phyloP scores from a whole-genome alignment of 1,140 invertebrate species.

The Drosophila kikkawai region DNA sequence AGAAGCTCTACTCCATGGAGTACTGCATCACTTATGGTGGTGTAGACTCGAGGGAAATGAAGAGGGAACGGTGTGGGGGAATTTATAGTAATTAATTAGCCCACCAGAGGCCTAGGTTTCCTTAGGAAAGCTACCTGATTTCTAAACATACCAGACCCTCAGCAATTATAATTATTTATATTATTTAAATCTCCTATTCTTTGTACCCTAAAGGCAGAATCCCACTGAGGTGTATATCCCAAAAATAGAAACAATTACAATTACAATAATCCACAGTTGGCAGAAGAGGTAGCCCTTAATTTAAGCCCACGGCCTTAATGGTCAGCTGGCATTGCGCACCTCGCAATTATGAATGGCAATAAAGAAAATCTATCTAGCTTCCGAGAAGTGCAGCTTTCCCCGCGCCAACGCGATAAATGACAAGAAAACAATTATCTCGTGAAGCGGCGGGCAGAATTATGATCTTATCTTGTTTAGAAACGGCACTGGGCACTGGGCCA shows the following conservation, averaged over 20 bases:
- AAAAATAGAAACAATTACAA: constrained; percentile 48
- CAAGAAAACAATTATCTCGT: constrained; percentile 49
- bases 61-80: background rate
- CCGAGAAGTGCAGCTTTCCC: constrained; percentile 58
- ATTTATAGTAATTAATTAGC: background rate
- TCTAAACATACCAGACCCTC: background rate
- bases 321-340: constrained; percentile 26
- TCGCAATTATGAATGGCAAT: constrained; percentile 46
- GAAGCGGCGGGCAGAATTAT: constrained; percentile 36
- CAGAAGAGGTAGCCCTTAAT: constrained; percentile 34
- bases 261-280: constrained; percentile 35
- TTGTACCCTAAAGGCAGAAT: background rate
- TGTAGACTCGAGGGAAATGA: background rate
- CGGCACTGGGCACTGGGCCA: constrained; percentile 43
- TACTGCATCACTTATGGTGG: constrained; percentile 1
- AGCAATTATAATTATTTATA: no score
- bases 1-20: constrained; percentile 8
- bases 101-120: background rate
- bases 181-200: background rate
- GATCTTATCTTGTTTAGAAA: constrained; percentile 52
- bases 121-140: background rate
- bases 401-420: constrained; percentile 58
- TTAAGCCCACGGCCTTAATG: constrained; percentile 33
- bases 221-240: constrained; percentile 1
- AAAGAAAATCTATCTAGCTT: constrained; percentile 35